A percentile compares a stretch with the other conserved stretches of the same genome.
phyloP scores from a whole-genome alignment of 1,140 invertebrate species.

The Polypedilum pembai region DNA sequence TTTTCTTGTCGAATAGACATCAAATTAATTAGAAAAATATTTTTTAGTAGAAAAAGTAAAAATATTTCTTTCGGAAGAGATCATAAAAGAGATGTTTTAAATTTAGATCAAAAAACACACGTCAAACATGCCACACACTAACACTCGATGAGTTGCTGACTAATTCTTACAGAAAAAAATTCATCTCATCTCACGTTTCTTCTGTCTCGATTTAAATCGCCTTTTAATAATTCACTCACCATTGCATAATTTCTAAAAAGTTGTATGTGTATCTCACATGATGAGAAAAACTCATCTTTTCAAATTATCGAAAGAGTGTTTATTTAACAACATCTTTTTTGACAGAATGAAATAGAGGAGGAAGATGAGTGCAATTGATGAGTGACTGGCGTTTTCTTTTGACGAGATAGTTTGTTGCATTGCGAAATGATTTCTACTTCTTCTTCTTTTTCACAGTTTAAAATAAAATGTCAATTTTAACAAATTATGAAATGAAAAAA shows the following conservation, averaged over 20 bases:
- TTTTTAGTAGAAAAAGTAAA: not conserved
- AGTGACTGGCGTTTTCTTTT: no score
- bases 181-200: not conserved
- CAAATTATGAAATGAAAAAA: no score
- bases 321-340: no score
- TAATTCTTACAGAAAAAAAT: not conserved
- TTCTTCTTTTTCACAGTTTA: no score
- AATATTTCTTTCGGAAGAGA: not conserved
- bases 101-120: constrained; percentile 11
- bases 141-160: not conserved
- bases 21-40: not conserved
- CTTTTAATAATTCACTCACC: constrained; percentile 8
- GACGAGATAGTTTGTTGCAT: no score
- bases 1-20: not conserved
- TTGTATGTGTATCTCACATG: not conserved
- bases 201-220: not conserved
- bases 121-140: not conserved
- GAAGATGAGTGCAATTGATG: no score
- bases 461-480: no score
- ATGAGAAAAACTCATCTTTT: not conserved
- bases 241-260: constrained; percentile 7
- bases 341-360: no score
- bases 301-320: not conserved
- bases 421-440: no score
- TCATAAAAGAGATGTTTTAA: not conserved